Conservation (phyloP, 2,113 vertebrate species). For the Callocephalon fimbriatum region DNA sequence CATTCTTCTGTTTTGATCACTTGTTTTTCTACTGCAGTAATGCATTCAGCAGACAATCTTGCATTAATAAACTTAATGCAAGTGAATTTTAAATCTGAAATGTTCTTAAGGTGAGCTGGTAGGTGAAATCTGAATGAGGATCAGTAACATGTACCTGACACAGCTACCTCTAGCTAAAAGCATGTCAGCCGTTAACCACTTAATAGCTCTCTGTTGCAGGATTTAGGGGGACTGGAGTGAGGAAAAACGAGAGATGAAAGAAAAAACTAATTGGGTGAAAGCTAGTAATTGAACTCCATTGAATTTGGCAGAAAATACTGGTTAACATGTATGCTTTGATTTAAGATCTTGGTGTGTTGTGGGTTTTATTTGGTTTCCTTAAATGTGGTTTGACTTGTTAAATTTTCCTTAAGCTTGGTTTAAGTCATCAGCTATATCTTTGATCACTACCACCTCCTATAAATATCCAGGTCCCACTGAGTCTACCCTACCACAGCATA, state of each 20-base stretch:
- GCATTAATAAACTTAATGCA: neutral
- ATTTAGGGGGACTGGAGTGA: neutral
- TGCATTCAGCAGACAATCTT: neutral
- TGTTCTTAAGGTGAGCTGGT: neutral
- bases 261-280: neutral
- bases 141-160: neutral
- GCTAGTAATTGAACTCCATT: neutral
- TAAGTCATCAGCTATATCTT: neutral
- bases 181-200: neutral
- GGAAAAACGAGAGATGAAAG: neutral
- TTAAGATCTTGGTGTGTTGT: neutral
- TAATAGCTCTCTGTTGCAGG: neutral
- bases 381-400: neutral
- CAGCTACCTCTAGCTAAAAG: neutral
- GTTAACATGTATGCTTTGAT: neutral
- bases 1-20: neutral
- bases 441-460: neutral
- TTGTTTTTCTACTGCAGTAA: neutral
- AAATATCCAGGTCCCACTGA: neutral
- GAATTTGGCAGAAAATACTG: neutral
- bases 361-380: neutral
- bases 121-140: neutral
- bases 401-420: neutral
- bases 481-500: rapidly evolving
- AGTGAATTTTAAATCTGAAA: neutral